Evolutionary conservation across 2,113 vertebrate genomes (phyloP), one percentile per base, ranked within the genome.

Genomic region (Smithornis capensis): DNA sequence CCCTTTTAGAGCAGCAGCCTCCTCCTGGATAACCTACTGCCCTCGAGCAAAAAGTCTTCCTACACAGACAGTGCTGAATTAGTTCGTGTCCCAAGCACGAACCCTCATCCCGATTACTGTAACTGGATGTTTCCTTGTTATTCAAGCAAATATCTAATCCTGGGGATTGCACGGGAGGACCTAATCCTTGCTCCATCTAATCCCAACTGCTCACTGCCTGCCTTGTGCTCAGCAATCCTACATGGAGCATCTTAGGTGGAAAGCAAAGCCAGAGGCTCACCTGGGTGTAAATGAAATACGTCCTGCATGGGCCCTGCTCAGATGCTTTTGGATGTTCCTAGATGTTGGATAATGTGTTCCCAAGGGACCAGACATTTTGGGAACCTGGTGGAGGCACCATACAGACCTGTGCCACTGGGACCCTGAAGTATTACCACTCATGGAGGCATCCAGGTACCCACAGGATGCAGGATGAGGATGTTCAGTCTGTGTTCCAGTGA

Each of bases 241-340:
- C 53, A 1, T 0, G 6, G 69, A 75, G 47, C 7, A 4, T 37
- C 12, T 31, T 18, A 29, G 2, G 0, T 45, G 89, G 56, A 55
- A 53, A 52, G 5, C 28, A 29, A 59, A 71, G 27, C 37, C 42
- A 3, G 49, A 19, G 70, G 37, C 47, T 40, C 56, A 15, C 6
- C 8, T 1, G 27, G 35, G 28, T 1, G 0, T 11, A 21, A 33
- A 25, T 9, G 49, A 50, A 71, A 44, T 2, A 14, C 47, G 1
- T 6, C 65, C 69, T 1, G 21, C 14, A 29, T 0, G 2, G 60
- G 9, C 15, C 47, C 47, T 44, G 16, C 2, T 7, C 4, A 1
- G 40, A 22, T 57, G 14, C 59, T 21, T 24, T 27, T 4, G 71
- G 40, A 10, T 4, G 10, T 18, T 71, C 55, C 50, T 5, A 6